Evolutionary conservation across 2,797 vertebrate species (phyloP).

Genomic region (Karalla daura): DNA sequence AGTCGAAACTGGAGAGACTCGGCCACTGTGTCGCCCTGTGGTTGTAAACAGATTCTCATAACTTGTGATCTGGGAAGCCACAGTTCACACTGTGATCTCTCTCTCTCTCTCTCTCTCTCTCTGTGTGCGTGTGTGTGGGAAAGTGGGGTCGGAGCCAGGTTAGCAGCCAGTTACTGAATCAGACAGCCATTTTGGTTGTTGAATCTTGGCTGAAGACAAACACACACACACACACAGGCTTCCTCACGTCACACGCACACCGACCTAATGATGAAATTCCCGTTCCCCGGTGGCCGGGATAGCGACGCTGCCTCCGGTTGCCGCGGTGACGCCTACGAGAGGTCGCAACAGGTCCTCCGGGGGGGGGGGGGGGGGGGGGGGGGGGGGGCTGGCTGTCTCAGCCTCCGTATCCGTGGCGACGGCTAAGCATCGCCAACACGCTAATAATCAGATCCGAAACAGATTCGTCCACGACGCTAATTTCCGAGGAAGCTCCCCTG

Average conservation of each 20-base stretch:
- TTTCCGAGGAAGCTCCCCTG: conserved; percentile 20
- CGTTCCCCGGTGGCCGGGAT: conserved; percentile 51
- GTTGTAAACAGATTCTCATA: conserved; percentile 9
- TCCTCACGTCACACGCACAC: conserved; percentile 8
- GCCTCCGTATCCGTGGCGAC: conserved; percentile 50
- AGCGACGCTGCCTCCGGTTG: conserved; percentile 63
- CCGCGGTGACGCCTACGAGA: conserved; percentile 32
- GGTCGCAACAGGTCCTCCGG: conserved; percentile 32
- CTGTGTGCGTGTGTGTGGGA: not conserved
- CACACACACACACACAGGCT: not conserved
- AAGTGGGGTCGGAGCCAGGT: conserved; percentile 34
- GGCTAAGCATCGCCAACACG: conserved; percentile 36
- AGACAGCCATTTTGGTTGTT: not conserved
- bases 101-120: not conserved
- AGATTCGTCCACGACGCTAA: conserved; percentile 61
- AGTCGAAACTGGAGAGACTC: too few relatives aligned
- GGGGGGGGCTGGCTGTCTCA: too few relatives aligned
- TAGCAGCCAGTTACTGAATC: conserved; percentile 4
- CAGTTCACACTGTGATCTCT: conserved; percentile 3
- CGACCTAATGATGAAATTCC: conserved; percentile 64
- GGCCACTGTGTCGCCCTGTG: too few relatives aligned
- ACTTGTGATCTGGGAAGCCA: conserved; percentile 17
- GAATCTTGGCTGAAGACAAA: not conserved
- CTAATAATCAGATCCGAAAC: conserved; percentile 60
- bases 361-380: too few relatives aligned